A percentile compares a stretch with the other conserved stretches of the same genome.
Conservation (phyloP, 2,113 vertebrate species). For the Aphelocoma coerulescens region DNA sequence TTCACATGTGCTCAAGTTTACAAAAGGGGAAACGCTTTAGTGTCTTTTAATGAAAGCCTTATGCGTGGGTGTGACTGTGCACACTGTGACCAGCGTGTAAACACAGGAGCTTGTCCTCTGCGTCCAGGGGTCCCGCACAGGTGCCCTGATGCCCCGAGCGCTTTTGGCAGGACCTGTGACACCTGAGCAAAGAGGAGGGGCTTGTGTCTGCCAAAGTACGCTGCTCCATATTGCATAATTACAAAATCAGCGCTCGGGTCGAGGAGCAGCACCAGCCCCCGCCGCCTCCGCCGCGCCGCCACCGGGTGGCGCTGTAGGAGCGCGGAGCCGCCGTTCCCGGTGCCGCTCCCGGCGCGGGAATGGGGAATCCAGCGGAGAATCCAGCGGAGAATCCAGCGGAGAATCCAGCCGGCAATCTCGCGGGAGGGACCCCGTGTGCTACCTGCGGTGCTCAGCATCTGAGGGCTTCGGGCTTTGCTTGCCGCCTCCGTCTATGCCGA, state of each 20-base stretch:
- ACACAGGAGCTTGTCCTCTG: not conserved
- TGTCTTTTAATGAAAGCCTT: not conserved
- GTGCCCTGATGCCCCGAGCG: not conserved
- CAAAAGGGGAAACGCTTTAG: not conserved
- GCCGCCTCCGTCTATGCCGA: fast-evolving
- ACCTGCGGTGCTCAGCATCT: not conserved
- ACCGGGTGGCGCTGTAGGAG: slow-evolving; percentile 74
- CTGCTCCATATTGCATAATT: not conserved
- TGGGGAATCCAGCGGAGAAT: not conserved
- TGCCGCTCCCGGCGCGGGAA: not conserved
- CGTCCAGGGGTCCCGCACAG: not conserved
- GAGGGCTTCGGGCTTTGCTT: fast-evolving
- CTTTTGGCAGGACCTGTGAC: not conserved
- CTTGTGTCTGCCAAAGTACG: not conserved
- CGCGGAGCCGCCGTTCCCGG: not conserved
- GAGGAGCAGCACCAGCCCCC: not conserved
- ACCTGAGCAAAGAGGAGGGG: not conserved
- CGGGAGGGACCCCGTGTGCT: not conserved
- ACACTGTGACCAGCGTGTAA: not conserved
- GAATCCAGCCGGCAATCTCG: not conserved
- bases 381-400: not conserved
- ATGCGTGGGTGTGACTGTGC: not conserved
- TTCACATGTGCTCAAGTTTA: not conserved
- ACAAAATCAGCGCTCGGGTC: not conserved
- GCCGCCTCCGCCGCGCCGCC: not conserved